phyloP scores from a whole-genome alignment of 2,888 invertebrate species.

The Penaeus monodon region DNA sequence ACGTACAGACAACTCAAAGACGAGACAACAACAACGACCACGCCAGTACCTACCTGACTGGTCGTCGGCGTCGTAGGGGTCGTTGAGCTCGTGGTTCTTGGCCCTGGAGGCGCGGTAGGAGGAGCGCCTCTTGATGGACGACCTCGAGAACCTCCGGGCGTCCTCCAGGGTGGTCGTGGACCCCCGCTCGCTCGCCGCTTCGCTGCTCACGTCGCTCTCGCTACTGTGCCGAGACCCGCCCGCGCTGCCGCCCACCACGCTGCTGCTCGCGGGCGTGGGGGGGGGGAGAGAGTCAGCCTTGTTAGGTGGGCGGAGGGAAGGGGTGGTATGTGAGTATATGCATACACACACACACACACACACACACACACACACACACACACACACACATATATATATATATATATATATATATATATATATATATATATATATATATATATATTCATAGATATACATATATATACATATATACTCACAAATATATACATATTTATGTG shows the following conservation, averaged over 20 bases:
- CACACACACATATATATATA: too few relatives aligned
- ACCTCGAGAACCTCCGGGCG: constrained; percentile 37
- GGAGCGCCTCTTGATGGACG: constrained; percentile 53
- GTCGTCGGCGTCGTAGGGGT: constrained; percentile 62
- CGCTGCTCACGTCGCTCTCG: constrained; percentile 66
- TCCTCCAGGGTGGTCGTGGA: constrained; percentile 51
- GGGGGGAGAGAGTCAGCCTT: neutral
- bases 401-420: too few relatives aligned
- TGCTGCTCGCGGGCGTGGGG: constrained; percentile 10
- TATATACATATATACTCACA: too few relatives aligned
- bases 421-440: too few relatives aligned
- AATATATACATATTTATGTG: too few relatives aligned
- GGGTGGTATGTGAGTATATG: neutral
- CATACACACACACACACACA: too few relatives aligned
- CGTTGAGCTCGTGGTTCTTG: constrained; percentile 48
- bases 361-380: rapidly evolving
- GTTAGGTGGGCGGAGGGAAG: neutral
- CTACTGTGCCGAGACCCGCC: constrained; percentile 65
- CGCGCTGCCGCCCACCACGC: constrained; percentile 51
- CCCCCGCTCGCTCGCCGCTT: constrained; percentile 57
- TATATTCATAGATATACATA: too few relatives aligned
- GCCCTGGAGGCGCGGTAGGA: constrained; percentile 61
- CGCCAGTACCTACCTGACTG: constrained; percentile 19
- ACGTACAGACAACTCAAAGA: too few relatives aligned
- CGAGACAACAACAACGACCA: too few relatives aligned